Evolutionary conservation across 2,797 vertebrate species (phyloP).

Genomic region (Novumbra hubbsi): DNA sequence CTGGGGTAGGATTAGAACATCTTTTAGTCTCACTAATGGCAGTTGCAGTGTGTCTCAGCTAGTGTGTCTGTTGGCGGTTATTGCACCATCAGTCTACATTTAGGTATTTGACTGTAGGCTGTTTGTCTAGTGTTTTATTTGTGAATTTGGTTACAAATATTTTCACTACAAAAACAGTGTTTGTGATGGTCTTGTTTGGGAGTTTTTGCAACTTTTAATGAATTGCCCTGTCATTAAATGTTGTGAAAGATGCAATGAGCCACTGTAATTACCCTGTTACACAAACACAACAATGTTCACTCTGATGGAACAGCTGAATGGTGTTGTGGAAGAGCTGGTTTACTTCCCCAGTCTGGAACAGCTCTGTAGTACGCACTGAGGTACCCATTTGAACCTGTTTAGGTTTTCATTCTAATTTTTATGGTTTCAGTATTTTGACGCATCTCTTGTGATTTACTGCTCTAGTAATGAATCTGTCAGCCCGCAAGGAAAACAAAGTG

Average conservation of each 20-base stretch:
- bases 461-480: neutral
- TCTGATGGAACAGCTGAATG: slow-evolving; percentile 15
- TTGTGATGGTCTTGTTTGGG: neutral
- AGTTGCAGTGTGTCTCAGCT: neutral
- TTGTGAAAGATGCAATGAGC: slow-evolving; percentile 15
- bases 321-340: neutral
- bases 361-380: neutral
- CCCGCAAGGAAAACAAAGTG: neutral
- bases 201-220: neutral
- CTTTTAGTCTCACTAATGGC: neutral
- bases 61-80: neutral
- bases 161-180: neutral
- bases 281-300: slow-evolving; percentile 12
- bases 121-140: neutral
- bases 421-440: neutral
- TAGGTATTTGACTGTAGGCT: neutral
- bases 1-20: neutral
- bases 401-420: neutral
- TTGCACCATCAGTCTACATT: neutral
- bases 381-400: neutral
- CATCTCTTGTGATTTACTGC: neutral
- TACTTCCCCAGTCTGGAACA: neutral
- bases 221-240: slow-evolving; percentile 11
- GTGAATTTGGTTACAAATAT: neutral
- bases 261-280: slow-evolving; percentile 39